Conservation (phyloP, 1,140 invertebrate genomes). For the Diachasma alloeum region DNA sequence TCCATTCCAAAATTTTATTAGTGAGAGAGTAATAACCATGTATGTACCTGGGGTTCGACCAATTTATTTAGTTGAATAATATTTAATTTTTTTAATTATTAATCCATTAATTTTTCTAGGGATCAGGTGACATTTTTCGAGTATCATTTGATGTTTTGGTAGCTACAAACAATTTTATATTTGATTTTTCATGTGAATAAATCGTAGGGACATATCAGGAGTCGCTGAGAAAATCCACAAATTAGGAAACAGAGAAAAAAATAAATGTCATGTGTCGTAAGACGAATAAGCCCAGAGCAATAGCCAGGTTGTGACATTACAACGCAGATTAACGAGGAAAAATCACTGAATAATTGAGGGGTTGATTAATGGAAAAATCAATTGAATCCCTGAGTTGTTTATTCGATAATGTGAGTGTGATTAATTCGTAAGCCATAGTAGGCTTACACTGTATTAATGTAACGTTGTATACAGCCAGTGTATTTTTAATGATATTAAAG, state of each 20-base stretch:
- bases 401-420: slow-evolving; percentile 23
- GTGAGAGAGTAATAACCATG: slow-evolving; percentile 15
- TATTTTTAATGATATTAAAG: slow-evolving; percentile 42
- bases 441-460: slow-evolving; percentile 37
- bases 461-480: slow-evolving; percentile 43
- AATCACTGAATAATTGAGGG: neutral
- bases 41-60: neutral
- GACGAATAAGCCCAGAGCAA: neutral
- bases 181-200: neutral
- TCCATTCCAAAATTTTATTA: neutral
- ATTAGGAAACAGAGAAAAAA: neutral
- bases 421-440: slow-evolving; percentile 29
- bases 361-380: neutral
- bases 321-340: neutral
- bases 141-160: neutral
- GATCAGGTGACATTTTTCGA: neutral
- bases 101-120: neutral
- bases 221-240: neutral
- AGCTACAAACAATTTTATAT: neutral
- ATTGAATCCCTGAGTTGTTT: neutral
- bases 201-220: slow-evolving; percentile 15
- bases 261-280: neutral
- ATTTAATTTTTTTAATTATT: neutral
- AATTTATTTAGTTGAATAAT: neutral
- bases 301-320: neutral